phyloP scores from a whole-genome alignment of 2,113 vertebrate genomes.

The Octodon degus region DNA sequence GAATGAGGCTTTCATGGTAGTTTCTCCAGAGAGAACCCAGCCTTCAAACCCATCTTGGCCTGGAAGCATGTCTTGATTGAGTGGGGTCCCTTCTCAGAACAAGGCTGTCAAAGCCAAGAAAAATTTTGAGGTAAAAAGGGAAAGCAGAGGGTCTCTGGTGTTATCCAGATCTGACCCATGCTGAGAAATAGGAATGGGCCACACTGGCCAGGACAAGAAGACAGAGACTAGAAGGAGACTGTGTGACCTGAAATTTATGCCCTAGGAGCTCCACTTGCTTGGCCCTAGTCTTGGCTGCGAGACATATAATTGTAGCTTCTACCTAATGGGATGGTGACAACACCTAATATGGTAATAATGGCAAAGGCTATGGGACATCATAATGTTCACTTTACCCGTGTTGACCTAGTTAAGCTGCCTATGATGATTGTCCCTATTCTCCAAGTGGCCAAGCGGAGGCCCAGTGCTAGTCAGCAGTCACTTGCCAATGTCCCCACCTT shows the following conservation, averaged over 20 bases:
- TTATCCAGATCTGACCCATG: not conserved
- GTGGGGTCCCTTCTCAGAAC: not conserved
- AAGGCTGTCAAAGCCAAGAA: not conserved
- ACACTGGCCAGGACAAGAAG: not conserved
- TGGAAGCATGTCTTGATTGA: not conserved
- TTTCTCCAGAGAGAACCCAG: not conserved
- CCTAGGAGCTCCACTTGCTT: not conserved
- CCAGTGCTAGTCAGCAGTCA: not conserved
- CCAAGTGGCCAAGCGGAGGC: not conserved
- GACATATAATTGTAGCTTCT: not conserved
- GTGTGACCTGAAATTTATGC: not conserved
- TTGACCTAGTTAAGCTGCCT: not conserved
- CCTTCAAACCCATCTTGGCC: not conserved
- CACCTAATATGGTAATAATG: not conserved
- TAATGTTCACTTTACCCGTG: not conserved
- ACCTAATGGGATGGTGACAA: not conserved
- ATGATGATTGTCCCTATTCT: not conserved
- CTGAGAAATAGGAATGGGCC: not conserved
- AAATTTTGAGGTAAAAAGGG: not conserved
- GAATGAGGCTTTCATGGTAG: not conserved
- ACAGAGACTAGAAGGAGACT: not conserved
- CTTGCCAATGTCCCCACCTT: not conserved
- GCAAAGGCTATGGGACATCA: not conserved
- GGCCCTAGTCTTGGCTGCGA: not conserved
- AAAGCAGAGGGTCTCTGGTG: not conserved